Evolutionary conservation across 2,888 invertebrate genomes (phyloP).

Genomic region (Hanleya hanleyi): DNA sequence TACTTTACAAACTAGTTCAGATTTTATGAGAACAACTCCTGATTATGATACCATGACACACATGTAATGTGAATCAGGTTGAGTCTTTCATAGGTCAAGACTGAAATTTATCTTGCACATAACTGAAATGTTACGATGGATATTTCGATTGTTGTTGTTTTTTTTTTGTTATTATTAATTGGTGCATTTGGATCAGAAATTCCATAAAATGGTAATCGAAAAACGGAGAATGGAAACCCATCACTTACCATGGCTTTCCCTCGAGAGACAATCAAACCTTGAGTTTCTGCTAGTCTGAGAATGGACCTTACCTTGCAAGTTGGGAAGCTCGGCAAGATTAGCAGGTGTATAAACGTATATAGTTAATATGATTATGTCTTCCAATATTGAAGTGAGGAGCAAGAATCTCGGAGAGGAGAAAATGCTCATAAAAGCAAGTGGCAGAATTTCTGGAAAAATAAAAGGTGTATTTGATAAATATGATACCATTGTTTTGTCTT

Average conservation of each 20-base stretch:
- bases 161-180: background rate
- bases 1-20: too few species aligned
- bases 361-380: too few species aligned
- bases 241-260: too few species aligned
- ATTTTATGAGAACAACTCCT: too few species aligned
- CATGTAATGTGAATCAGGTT: too few species aligned
- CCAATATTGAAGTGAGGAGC: background rate
- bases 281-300: too few species aligned
- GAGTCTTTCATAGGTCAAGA: background rate
- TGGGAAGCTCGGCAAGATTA: too few species aligned
- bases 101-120: background rate
- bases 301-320: too few species aligned
- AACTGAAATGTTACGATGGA: background rate
- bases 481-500: background rate
- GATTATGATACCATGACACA: too few species aligned
- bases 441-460: background rate
- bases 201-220: slow-evolving; percentile 6
- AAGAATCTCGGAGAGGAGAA: background rate
- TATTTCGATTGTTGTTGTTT: background rate
- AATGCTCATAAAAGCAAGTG: background rate
- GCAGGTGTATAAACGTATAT: too few species aligned
- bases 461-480: background rate
- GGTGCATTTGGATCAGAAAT: background rate
- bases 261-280: too few species aligned
- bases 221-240: too few species aligned